A percentile compares a stretch with the other conserved stretches of the same genome.
Conservation (phyloP, 92 coral and sea anemone species). For the Porites divaricata region DNA sequence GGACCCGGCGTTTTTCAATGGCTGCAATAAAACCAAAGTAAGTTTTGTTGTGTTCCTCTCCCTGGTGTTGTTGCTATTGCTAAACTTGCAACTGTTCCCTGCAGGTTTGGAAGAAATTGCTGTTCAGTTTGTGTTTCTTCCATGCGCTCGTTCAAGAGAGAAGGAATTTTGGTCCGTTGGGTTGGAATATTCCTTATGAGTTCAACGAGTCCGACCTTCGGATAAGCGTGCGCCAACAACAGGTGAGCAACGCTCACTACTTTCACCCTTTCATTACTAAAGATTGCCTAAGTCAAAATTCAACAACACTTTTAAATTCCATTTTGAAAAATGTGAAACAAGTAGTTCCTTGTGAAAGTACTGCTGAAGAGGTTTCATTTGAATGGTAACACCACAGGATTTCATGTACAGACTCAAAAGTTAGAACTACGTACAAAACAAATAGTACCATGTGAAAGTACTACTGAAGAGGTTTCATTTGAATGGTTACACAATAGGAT, state of each 20-base stretch:
- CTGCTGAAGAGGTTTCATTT: too few species aligned
- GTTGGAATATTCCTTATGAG: slow-evolving; percentile 99
- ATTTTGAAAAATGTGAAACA: not conserved
- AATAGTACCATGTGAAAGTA: too few species aligned
- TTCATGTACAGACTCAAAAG: too few species aligned
- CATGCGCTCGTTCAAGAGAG: slow-evolving; percentile 97
- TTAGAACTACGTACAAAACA: too few species aligned
- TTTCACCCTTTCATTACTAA: not conserved
- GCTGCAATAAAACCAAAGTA: slow-evolving; percentile 90
- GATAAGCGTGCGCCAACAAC: slow-evolving; percentile 96
- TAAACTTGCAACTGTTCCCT: not conserved
- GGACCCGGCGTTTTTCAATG: slow-evolving; percentile 88
- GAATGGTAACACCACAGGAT: too few species aligned
- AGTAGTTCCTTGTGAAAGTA: too few species aligned
- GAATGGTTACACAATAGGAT: too few species aligned
- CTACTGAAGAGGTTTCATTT: too few species aligned
- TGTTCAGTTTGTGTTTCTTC: slow-evolving; percentile 95
- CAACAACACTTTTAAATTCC: not conserved
- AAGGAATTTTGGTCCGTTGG: slow-evolving; percentile 95
- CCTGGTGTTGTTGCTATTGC: not conserved
- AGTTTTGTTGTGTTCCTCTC: not conserved
- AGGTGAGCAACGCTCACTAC: slow-evolving; percentile 50
- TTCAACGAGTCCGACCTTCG: slow-evolving; percentile 97
- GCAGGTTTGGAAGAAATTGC: slow-evolving; percentile 92
- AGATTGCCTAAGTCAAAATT: too few species aligned